A percentile compares a stretch with the other conserved stretches of the same genome.
Evolutionary conservation across 2,888 invertebrate genomes (phyloP).

Genomic region (Danaus chrysippus): DNA sequence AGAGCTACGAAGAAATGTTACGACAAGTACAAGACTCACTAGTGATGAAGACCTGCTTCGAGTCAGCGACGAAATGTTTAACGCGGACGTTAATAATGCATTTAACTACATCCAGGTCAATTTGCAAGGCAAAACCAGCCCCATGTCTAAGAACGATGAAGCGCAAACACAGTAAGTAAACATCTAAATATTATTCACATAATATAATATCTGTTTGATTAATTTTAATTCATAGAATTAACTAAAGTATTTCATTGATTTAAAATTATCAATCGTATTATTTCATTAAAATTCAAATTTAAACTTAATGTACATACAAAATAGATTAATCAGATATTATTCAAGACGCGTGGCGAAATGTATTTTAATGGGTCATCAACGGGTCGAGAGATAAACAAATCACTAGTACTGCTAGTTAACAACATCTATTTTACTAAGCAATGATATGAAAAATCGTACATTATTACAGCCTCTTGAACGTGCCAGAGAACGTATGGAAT

Average conservation of each 20-base stretch:
- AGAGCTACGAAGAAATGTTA: conserved; percentile 68
- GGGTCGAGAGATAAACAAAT: conserved; percentile 15
- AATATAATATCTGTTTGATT: too few species aligned
- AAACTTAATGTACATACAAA: neutral
- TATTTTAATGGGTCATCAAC: conserved; percentile 8
- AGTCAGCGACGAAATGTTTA: conserved; percentile 85
- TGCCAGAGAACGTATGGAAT: conserved; percentile 81
- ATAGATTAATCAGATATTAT: neutral
- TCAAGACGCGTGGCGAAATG: neutral
- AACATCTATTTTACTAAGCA: neutral
- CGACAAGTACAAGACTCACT: conserved; percentile 71
- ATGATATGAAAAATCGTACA: conserved; percentile 5
- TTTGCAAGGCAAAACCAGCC: conserved; percentile 85
- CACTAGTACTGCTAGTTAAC: neutral
- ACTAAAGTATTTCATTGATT: too few species aligned
- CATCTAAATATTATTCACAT: neutral
- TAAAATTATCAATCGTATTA: too few species aligned
- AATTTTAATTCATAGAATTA: too few species aligned
- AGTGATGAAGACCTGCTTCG: conserved; percentile 83
- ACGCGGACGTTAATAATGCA: conserved; percentile 87
- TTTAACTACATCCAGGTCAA: conserved; percentile 83
- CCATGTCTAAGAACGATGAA: conserved; percentile 83
- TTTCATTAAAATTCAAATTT: neutral
- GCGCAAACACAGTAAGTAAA: conserved; percentile 79
- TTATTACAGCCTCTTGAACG: conserved; percentile 81